Conservation (phyloP, 2,797 vertebrate species). For the Tenualosa ilisha region DNA sequence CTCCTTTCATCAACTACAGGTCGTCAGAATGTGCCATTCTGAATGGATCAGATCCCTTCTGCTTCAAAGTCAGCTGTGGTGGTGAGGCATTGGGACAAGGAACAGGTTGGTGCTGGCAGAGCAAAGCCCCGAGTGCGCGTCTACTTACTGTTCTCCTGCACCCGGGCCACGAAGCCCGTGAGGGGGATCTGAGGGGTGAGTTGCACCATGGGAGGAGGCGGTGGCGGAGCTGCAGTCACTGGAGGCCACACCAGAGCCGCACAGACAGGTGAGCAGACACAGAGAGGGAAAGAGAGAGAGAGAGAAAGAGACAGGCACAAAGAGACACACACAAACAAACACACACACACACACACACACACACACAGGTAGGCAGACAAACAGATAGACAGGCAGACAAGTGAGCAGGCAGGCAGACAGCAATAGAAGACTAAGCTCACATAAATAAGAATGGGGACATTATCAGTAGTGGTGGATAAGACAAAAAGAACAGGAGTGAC, state of each 20-base stretch:
- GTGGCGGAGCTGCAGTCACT: conserved; percentile 97
- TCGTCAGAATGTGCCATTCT: not conserved
- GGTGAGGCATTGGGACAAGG: not conserved
- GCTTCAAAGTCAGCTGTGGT: not conserved
- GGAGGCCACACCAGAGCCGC: conserved; percentile 67
- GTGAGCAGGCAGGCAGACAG: conserved; percentile 63
- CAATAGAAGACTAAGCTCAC: conserved; percentile 32
- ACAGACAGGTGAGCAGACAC: conserved; percentile 61
- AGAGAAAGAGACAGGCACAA: not conserved
- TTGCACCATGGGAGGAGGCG: conserved; percentile 97
- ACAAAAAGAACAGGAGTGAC: conserved; percentile 1
- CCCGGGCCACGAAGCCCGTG: conserved; percentile 99
- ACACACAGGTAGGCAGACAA: conserved; percentile 18
- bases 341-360: not conserved
- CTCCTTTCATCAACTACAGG: not conserved
- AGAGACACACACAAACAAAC: not conserved
- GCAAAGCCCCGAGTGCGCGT: not conserved
- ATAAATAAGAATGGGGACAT: conserved; percentile 28
- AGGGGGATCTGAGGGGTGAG: conserved; percentile 99
- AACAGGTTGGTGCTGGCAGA: not conserved
- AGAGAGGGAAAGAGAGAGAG: conserved; percentile 39
- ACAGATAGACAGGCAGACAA: conserved; percentile 63
- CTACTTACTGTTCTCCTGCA: conserved; percentile 99
- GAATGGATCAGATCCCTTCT: not conserved
- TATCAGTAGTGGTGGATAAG: conserved; percentile 4